Percentiles rank a stretch among this genome's conserved stretches.
These are phyloP conservation scores for Drosophila pachea DNA, from an alignment of 1,140 invertebrate species.

Conservation along the genomic window DNA sequence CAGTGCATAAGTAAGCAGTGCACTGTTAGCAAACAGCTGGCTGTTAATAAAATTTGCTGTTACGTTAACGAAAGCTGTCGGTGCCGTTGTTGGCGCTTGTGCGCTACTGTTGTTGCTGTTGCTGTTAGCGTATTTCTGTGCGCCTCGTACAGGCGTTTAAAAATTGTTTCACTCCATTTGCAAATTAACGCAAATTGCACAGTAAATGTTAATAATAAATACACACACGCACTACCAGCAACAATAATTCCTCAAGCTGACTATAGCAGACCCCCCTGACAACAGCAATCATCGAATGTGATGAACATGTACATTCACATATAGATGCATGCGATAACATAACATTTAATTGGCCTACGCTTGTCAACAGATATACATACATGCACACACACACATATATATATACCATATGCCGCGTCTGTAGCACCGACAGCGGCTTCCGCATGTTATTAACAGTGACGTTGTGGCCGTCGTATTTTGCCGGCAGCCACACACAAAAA, in stretches of 20 bases:
- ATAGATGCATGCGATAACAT: conserved; percentile 26
- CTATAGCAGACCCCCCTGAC: neutral
- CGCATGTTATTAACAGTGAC: conserved; percentile 58
- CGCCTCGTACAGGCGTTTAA: conserved; percentile 47
- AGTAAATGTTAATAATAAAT: conserved; percentile 30
- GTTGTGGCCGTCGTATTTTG: conserved; percentile 27
- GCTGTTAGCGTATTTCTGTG: conserved; percentile 26
- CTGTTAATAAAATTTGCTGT: conserved; percentile 14
- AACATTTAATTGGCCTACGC: conserved; percentile 47
- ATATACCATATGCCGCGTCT: conserved; percentile 2
- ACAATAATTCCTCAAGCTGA: neutral
- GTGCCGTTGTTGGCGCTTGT: neutral
- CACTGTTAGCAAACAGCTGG: conserved; percentile 20
- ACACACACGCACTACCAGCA: neutral
- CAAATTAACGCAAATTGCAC: conserved; percentile 39
- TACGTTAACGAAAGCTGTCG: conserved; percentile 4
- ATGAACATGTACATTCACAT: conserved; percentile 12
- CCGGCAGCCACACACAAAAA: conserved; percentile 29
- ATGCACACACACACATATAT: too few species aligned
- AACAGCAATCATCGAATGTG: conserved; percentile 25
- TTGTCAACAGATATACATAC: conserved; percentile 22
- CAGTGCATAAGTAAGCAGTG: conserved; percentile 24
- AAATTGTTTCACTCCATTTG: conserved; percentile 45
- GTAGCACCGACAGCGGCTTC: conserved; percentile 26
- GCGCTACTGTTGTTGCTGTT: neutral